These are phyloP conservation scores for Nomada lathburiana DNA, from an alignment of 2,888 invertebrate genomes.

Conservation along the genomic window DNA sequence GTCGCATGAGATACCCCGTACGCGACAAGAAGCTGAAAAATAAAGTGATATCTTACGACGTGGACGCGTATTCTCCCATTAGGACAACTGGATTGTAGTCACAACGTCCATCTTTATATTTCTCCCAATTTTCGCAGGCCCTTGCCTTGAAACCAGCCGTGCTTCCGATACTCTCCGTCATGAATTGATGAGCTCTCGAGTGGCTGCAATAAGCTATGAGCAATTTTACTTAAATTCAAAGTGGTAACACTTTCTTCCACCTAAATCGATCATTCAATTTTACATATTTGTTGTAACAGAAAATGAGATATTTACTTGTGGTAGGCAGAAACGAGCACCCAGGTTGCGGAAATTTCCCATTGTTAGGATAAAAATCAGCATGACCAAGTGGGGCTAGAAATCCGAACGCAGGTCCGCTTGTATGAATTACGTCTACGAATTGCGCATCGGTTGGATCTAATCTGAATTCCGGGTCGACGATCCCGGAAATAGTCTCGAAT, in stretches of 20 bases:
- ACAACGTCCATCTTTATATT: conserved; percentile 73
- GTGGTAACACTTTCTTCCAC: too few species aligned
- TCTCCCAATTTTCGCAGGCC: conserved; percentile 75
- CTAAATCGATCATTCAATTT: too few species aligned
- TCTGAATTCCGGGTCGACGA: conserved; percentile 83
- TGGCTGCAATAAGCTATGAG: conserved; percentile 77
- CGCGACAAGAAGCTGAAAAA: neutral
- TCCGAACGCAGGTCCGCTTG: conserved; percentile 85
- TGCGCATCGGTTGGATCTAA: conserved; percentile 85
- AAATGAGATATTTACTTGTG: conserved; percentile 67
- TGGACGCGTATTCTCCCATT: conserved; percentile 79
- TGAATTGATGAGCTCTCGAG: conserved; percentile 76
- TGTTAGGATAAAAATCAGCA: conserved; percentile 84
- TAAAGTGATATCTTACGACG: conserved; percentile 71
- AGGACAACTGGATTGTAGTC: conserved; percentile 74
- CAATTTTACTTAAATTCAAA: neutral
- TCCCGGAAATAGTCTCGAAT: conserved; percentile 82
- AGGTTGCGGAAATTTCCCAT: conserved; percentile 76
- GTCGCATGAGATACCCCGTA: neutral
- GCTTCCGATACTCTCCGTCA: conserved; percentile 77
- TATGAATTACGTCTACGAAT: conserved; percentile 86
- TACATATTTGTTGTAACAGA: too few species aligned
- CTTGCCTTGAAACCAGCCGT: conserved; percentile 75
- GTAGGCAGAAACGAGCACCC: conserved; percentile 77
- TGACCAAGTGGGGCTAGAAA: conserved; percentile 85